Conservation (phyloP, 2,888 invertebrate genomes). For the Cylindroiulus punctatus region DNA sequence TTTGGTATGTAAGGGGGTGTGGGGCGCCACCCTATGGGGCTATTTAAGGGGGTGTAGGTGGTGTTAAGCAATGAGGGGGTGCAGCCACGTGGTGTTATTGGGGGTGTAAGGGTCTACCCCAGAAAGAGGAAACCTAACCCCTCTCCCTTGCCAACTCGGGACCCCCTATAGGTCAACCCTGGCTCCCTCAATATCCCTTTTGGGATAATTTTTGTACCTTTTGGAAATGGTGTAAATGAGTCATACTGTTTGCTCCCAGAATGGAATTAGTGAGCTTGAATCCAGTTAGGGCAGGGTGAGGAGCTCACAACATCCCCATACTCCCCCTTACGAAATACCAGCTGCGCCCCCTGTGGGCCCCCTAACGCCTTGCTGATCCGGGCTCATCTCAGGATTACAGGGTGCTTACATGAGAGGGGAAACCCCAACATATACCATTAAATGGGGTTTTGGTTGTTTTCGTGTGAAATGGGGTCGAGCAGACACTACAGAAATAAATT, state of each 20-base stretch:
- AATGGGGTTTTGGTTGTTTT: no score
- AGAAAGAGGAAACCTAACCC: neutral
- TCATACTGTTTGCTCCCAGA: constrained; percentile 21
- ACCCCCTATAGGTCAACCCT: constrained; percentile 17
- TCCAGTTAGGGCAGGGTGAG: neutral
- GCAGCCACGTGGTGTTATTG: constrained; percentile 12
- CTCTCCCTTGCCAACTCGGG: neutral
- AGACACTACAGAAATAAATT: no score
- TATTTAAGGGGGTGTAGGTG: neutral
- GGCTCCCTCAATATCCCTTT: neutral
- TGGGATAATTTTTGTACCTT: neutral
- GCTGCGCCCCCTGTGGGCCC: neutral
- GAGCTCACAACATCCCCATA: neutral
- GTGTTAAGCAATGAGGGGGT: neutral
- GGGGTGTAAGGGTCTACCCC: neutral
- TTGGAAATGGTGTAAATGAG: constrained; percentile 27
- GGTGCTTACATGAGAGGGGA: neutral
- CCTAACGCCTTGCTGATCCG: neutral
- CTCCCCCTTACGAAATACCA: neutral
- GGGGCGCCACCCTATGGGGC: constrained; percentile 14
- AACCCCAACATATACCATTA: neutral
- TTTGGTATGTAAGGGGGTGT: no score
- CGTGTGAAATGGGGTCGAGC: no score
- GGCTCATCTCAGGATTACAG: neutral
- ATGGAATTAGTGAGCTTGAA: constrained; percentile 8